A percentile compares a stretch with the other conserved stretches of the same genome.
These are phyloP conservation scores for Cavia porcellus DNA, from an alignment of 2,113 vertebrate species.

Conservation along the genomic window DNA sequence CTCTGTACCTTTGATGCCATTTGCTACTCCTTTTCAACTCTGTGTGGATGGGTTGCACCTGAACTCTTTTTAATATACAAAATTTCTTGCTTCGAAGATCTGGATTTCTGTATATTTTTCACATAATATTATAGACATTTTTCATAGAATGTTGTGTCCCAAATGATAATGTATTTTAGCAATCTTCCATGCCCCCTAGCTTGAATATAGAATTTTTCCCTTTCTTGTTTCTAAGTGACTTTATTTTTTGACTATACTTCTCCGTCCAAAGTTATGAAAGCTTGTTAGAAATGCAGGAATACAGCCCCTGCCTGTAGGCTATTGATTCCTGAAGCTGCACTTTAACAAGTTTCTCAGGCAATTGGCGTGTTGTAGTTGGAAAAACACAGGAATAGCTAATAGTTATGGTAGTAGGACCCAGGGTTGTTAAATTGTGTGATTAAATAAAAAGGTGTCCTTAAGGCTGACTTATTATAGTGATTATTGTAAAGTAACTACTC, in stretches of 20 bases:
- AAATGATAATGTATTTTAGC: neutral
- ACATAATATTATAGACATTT: neutral
- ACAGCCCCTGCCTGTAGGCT: neutral
- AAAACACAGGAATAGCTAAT: rapidly evolving
- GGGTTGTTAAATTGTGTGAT: neutral
- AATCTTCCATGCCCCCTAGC: neutral
- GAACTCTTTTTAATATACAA: neutral
- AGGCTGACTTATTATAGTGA: neutral
- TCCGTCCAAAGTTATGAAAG: neutral
- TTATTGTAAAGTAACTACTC: neutral
- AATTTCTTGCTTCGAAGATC: neutral
- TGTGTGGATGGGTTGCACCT: neutral
- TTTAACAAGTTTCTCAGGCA: neutral
- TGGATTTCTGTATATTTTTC: neutral
- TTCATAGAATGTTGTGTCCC: neutral
- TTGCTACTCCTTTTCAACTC: neutral
- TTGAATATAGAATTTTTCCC: neutral
- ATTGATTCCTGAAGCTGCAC: neutral
- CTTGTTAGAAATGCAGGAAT: neutral
- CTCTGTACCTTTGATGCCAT: neutral
- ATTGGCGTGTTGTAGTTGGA: neutral
- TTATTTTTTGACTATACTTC: neutral
- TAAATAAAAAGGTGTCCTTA: neutral
- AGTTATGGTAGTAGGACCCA: neutral
- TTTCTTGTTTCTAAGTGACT: neutral